phyloP scores from a whole-genome alignment of 2,113 vertebrate species.

The Nematolebias whitei region DNA sequence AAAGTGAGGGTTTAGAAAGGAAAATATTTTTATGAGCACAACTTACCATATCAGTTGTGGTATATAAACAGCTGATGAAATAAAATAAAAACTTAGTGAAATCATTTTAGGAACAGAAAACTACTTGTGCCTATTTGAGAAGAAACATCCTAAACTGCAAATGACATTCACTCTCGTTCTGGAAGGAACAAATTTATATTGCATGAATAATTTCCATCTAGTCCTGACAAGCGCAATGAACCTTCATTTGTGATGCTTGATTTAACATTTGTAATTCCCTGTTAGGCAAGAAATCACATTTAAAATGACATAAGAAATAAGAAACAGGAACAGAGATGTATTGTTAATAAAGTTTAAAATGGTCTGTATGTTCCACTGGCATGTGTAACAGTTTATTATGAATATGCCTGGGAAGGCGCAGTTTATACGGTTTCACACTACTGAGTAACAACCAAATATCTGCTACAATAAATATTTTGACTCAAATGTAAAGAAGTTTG shows the following conservation, averaged over 20 bases:
- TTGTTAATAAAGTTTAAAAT: conserved; percentile 65
- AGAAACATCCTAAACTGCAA: conserved; percentile 41
- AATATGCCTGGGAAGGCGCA: conserved; percentile 11
- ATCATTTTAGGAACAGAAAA: conserved; percentile 48
- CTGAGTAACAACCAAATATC: conserved; percentile 6
- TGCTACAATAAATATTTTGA: conserved; percentile 9
- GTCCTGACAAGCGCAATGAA: conserved; percentile 67
- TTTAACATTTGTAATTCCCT: conserved; percentile 75
- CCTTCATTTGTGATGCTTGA: conserved; percentile 72
- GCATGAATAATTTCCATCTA: conserved; percentile 70
- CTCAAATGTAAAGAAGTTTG: conserved; percentile 18
- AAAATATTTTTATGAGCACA: too few species aligned
- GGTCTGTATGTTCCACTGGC: conserved; percentile 46
- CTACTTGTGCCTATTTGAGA: conserved; percentile 44
- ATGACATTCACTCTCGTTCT: conserved; percentile 59
- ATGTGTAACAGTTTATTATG: conserved; percentile 52
- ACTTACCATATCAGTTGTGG: too few species aligned
- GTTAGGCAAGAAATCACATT: conserved; percentile 65
- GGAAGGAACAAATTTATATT: conserved; percentile 61
- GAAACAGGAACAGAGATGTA: conserved; percentile 47
- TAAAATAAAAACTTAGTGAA: conserved; percentile 22
- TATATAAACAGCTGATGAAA: background rate
- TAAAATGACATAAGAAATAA: conserved; percentile 58
- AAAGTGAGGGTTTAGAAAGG: too few species aligned
- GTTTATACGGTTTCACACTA: conserved; percentile 16